Evolutionary conservation across 2,888 invertebrate species (phyloP).

Genomic region (Chironomus riparius): DNA sequence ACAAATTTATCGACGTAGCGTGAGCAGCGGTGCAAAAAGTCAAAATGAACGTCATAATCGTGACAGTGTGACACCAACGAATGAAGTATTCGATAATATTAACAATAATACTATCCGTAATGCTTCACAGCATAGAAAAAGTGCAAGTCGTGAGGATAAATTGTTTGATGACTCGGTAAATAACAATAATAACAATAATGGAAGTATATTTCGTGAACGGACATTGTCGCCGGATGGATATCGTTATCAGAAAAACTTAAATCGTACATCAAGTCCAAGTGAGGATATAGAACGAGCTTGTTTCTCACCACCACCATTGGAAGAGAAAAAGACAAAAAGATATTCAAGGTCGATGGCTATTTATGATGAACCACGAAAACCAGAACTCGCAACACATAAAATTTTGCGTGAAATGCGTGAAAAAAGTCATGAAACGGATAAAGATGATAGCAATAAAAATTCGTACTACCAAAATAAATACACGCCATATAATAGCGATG

Average conservation of each 20-base stretch:
- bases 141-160: conserved; percentile 7
- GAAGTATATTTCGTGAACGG: background rate
- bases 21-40: conserved; percentile 6
- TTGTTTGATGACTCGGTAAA: conserved; percentile 1
- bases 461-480: conserved; percentile 34
- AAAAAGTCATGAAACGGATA: conserved; percentile 44
- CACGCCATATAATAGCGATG: conserved; percentile 28
- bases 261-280: background rate
- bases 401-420: conserved; percentile 58
- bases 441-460: conserved; percentile 31
- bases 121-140: background rate
- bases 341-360: conserved; percentile 61
- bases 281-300: conserved; percentile 8
- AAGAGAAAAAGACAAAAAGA: conserved; percentile 45
- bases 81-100: conserved; percentile 16
- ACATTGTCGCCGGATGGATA: conserved; percentile 3
- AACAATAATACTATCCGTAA: conserved; percentile 13
- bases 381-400: conserved; percentile 58
- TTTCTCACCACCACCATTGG: conserved; percentile 32
- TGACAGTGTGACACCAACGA: conserved; percentile 24
- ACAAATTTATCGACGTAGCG: conserved; percentile 14
- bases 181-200: conserved; percentile 1
- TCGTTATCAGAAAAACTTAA: background rate
- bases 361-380: conserved; percentile 10
- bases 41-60: background rate